Base-by-base conservation (phyloP, 2,888 invertebrate genomes). In the Eupeodes luniger region DNA sequence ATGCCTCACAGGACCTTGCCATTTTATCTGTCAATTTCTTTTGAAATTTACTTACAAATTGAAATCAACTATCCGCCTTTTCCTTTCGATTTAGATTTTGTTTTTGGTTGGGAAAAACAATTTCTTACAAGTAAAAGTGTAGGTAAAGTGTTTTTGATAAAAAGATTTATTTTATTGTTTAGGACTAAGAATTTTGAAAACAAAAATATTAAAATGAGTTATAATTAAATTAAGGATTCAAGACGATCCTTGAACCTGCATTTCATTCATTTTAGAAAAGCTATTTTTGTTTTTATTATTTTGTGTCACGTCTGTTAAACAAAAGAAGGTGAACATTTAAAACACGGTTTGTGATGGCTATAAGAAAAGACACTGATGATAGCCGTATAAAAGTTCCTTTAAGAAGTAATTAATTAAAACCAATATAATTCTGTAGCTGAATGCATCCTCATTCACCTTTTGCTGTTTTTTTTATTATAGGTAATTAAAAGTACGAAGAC, bases 341-440 rank as follows among this genome's bases (percentile, higher is more conserved):
- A 62, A 47, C 51, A 47, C 11, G 16, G 69, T 57, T 19, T 19
- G 79, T 78, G 61, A 47, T 72, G 53, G 49, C 49, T 27, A 27
- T 27, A 27, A 27, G 27, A 61, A 59, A 77, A 74, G 34, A 77
- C 77, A 80, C 64, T 72, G 76, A 76, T 76, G 79, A 86, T 80
- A 86, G 70, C 70, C 53, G 69, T 82, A 72, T 61, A 66, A 80
- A 67, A 69, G 76, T 76, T 49, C 34, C 66, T 61, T 66, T 55
- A 62, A 76, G 53, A 83, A 66, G 83, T 80, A 87, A 87, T 80
- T 87, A 87, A 87, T 87, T 87, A 80, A 80, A 83, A 75, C 79
- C 79, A 83, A 86, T 86, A 82, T 79, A 79, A 86, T 86, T 75
- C 59, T 72, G 76, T n/a, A 76, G 72, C 27, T 53, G 36, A 77